Conservation (phyloP, 2,888 invertebrate species). For the Drosophila cognata region DNA sequence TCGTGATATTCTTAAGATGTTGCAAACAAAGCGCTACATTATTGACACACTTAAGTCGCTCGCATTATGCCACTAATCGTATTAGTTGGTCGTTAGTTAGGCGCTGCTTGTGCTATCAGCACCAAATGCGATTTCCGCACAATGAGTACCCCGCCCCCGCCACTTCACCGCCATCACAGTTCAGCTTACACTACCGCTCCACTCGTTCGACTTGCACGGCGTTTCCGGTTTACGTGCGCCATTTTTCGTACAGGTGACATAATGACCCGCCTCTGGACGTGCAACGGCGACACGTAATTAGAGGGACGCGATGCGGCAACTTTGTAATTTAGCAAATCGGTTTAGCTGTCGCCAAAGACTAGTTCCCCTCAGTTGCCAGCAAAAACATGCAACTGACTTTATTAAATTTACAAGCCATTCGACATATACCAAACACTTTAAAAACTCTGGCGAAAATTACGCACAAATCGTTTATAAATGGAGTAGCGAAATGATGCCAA, state of each 20-base stretch:
- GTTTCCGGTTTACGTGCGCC: conserved; percentile 77
- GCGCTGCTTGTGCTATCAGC: conserved; percentile 54
- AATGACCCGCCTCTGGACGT: conserved; percentile 68
- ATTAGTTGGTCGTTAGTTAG: conserved; percentile 81
- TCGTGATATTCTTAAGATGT: conserved; percentile 16
- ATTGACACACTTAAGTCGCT: conserved; percentile 50
- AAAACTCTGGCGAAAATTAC: background rate
- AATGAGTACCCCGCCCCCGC: conserved; percentile 43
- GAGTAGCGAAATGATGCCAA: background rate
- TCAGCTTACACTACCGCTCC: background rate
- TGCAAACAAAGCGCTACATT: conserved; percentile 37
- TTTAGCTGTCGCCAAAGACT: conserved; percentile 53
- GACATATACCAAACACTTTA: conserved; percentile 27
- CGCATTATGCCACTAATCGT: conserved; percentile 79
- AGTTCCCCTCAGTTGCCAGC: background rate
- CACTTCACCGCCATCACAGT: background rate
- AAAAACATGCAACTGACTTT: conserved; percentile 19
- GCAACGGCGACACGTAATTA: conserved; percentile 63
- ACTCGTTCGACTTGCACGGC: conserved; percentile 28
- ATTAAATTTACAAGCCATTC: conserved; percentile 67
- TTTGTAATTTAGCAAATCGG: conserved; percentile 77
- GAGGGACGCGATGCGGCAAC: conserved; percentile 44
- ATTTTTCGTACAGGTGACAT: conserved; percentile 78
- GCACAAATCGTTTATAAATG: background rate
- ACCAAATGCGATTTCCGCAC: conserved; percentile 77